Evolutionary conservation across 2,888 invertebrate species (phyloP).

Genomic region (Chymomyza caudatula): DNA sequence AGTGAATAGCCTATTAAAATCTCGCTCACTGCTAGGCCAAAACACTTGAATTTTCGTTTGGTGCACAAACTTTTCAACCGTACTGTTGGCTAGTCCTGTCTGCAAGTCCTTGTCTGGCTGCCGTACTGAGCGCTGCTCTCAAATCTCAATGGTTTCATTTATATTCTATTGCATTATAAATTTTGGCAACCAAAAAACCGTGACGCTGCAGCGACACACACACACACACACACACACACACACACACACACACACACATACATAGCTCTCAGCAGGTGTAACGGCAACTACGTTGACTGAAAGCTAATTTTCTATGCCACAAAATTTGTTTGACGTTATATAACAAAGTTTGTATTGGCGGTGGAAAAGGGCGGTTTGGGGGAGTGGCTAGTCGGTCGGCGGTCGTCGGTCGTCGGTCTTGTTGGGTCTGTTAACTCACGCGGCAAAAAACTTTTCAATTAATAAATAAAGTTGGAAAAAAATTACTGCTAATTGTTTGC

Average conservation of each 20-base stretch:
- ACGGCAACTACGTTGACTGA: conserved; percentile 41
- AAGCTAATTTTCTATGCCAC: conserved; percentile 55
- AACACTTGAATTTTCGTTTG: neutral
- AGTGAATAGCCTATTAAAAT: neutral
- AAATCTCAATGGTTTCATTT: conserved; percentile 41
- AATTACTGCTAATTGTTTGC: conserved; percentile 53
- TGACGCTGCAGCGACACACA: too few relatives aligned
- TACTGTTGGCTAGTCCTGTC: neutral
- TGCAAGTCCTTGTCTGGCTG: neutral
- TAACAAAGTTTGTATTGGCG: conserved; percentile 35
- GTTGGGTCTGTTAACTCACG: conserved; percentile 31
- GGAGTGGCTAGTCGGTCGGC: neutral
- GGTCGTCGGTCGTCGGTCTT: conserved; percentile 7
- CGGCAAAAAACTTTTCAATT: conserved; percentile 59
- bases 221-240: conserved; percentile 5
- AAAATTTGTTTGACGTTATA: conserved; percentile 44
- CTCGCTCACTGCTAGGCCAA: neutral
- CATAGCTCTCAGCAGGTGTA: conserved; percentile 2
- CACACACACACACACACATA: neutral
- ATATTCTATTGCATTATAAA: conserved; percentile 42
- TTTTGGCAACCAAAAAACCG: conserved; percentile 35
- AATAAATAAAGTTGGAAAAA: conserved; percentile 54
- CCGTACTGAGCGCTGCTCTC: neutral
- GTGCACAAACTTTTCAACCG: neutral
- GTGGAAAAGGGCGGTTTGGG: neutral